These are phyloP conservation scores for Platycnemis pennipes DNA, from an alignment of 2,888 invertebrate species.

Conservation along the genomic window DNA sequence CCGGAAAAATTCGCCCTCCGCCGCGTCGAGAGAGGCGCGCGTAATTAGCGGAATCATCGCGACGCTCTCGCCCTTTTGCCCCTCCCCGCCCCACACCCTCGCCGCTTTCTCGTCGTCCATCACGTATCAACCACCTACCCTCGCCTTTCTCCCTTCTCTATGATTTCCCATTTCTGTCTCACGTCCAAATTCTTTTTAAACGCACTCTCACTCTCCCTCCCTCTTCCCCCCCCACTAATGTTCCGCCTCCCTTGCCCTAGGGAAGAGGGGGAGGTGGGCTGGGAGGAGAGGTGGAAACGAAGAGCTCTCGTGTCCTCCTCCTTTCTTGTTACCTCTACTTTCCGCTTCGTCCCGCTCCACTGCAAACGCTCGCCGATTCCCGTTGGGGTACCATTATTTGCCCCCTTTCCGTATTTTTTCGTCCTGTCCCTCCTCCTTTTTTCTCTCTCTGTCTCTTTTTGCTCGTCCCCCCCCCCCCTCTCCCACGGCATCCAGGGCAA, in stretches of 20 bases:
- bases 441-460: neutral
- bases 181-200: neutral
- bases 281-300: too few species aligned
- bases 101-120: neutral
- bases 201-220: neutral
- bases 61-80: neutral
- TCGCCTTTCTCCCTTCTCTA: neutral
- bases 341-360: too few species aligned
- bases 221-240: too few species aligned
- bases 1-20: neutral
- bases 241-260: too few species aligned
- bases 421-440: neutral
- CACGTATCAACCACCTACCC: neutral
- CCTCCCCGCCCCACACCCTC: neutral
- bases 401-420: neutral
- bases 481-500: too few species aligned
- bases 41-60: constrained; percentile 37
- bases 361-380: too few species aligned
- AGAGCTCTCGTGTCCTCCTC: too few species aligned
- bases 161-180: neutral
- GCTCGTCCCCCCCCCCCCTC: neutral
- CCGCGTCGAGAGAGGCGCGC: neutral
- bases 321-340: too few species aligned
- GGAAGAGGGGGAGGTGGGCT: too few species aligned
- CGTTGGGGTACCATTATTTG: too few species aligned